These are phyloP conservation scores for Nymphalis c-album DNA, from an alignment of 2,888 invertebrate species.

Conservation along the genomic window DNA sequence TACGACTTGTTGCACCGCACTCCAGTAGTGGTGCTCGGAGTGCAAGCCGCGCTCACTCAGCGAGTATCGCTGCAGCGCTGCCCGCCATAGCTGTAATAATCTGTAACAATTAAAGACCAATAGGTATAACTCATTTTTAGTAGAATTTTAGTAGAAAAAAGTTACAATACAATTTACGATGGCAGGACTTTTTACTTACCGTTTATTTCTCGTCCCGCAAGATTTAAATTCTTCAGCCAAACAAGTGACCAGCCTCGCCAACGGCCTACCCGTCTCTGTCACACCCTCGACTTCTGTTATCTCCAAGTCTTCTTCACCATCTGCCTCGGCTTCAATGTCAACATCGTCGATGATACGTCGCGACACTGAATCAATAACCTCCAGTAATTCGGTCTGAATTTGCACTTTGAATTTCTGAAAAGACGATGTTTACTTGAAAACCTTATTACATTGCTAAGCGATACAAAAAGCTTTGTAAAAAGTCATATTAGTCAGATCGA, in stretches of 20 bases:
- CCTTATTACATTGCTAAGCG: too few species aligned
- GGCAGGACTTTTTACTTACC: slow-evolving; percentile 45
- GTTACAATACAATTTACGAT: too few species aligned
- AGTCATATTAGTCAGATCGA: background rate
- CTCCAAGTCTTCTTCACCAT: slow-evolving; percentile 54
- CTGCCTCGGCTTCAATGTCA: slow-evolving; percentile 61
- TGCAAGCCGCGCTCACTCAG: slow-evolving; percentile 84
- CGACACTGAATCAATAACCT: slow-evolving; percentile 90
- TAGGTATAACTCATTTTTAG: too few species aligned
- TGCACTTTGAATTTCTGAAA: slow-evolving; percentile 88
- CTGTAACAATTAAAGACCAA: slow-evolving; percentile 51
- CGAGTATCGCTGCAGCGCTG: slow-evolving; percentile 89
- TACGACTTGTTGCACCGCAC: slow-evolving; percentile 93
- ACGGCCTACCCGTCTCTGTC: slow-evolving; percentile 63
- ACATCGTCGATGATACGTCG: slow-evolving; percentile 86
- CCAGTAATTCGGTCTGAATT: slow-evolving; percentile 90
- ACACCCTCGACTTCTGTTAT: slow-evolving; percentile 52
- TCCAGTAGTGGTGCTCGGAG: slow-evolving; percentile 90
- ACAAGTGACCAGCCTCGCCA: slow-evolving; percentile 61
- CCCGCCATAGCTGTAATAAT: slow-evolving; percentile 90
- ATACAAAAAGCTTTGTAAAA: too few species aligned
- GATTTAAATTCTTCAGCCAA: slow-evolving; percentile 68
- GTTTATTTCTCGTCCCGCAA: slow-evolving; percentile 66
- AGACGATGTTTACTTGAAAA: background rate
- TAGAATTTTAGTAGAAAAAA: too few species aligned